Conservation (phyloP, 2,797 vertebrate genomes). For the Siniperca scherzeri region DNA sequence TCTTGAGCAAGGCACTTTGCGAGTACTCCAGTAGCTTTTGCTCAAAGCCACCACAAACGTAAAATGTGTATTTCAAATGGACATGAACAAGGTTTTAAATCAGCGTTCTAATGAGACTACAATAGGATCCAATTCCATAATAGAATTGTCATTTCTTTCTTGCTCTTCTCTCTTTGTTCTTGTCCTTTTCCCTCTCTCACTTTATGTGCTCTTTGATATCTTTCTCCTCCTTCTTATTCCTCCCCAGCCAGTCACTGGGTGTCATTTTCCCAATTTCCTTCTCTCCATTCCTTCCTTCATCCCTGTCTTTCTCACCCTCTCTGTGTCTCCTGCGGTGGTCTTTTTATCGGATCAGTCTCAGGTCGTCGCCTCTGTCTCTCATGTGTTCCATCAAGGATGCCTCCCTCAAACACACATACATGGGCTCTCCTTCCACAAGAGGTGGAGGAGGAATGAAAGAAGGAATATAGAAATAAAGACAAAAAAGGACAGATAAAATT, state of each 20-base stretch:
- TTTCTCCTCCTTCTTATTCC: slow-evolving; percentile 43
- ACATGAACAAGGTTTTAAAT: slow-evolving; percentile 17
- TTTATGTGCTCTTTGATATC: slow-evolving; percentile 54
- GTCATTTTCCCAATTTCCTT: slow-evolving; percentile 67
- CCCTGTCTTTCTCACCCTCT: slow-evolving; percentile 70
- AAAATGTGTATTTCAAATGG: not conserved
- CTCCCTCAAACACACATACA: slow-evolving; percentile 57
- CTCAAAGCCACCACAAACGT: not conserved
- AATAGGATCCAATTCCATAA: not conserved
- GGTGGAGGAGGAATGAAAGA: slow-evolving; percentile 25
- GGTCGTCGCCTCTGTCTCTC: slow-evolving; percentile 85
- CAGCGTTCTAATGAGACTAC: slow-evolving; percentile 1
- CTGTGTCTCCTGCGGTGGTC: slow-evolving; percentile 74
- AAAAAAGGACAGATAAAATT: not conserved
- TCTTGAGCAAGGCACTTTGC: slow-evolving; percentile 27
- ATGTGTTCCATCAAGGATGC: slow-evolving; percentile 84
- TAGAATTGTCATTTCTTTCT: slow-evolving; percentile 11
- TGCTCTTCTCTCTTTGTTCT: slow-evolving; percentile 19
- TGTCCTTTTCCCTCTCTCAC: slow-evolving; percentile 10
- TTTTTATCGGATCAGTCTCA: slow-evolving; percentile 89
- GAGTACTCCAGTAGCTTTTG: not conserved
- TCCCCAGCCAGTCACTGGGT: slow-evolving; percentile 33
- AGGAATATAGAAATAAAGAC: slow-evolving; percentile 27
- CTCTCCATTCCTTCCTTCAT: slow-evolving; percentile 39
- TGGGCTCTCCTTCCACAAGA: not conserved